These are phyloP conservation scores for Andrena minutula DNA, from an alignment of 2,888 invertebrate genomes.

Conservation along the genomic window DNA sequence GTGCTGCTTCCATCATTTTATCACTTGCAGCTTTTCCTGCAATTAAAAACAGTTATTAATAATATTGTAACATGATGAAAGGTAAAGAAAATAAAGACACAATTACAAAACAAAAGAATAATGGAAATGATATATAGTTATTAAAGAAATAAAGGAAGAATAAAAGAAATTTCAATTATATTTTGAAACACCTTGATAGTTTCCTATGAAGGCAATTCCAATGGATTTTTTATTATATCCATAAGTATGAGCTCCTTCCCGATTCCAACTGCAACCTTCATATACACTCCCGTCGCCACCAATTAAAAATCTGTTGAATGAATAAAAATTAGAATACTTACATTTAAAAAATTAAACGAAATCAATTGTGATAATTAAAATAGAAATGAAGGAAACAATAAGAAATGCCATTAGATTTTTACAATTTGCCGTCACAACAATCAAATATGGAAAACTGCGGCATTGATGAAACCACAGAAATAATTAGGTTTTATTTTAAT, in stretches of 20 bases:
- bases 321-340: neutral
- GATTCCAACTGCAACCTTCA: conserved; percentile 89
- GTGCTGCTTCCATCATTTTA: conserved; percentile 73
- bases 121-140: neutral
- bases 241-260: conserved; percentile 87
- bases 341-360: neutral
- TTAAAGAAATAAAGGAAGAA: neutral
- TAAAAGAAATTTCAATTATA: neutral
- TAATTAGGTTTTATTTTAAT: neutral
- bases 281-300: conserved; percentile 89
- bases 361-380: neutral
- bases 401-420: no score
- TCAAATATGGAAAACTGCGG: neutral
- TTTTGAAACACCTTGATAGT: conserved; percentile 70
- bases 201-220: conserved; percentile 88
- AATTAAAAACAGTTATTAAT: conserved; percentile 9
- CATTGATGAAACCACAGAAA: neutral
- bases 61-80: neutral
- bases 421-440: no score
- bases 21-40: conserved; percentile 66
- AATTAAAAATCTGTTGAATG: conserved; percentile 86
- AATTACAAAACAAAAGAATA: neutral
- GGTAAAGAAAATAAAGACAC: conserved; percentile 48
- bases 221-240: conserved; percentile 88
- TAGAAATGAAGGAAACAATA: neutral